Evolutionary conservation across 2,113 vertebrate species (phyloP).

Genomic region (Platanista minor): DNA sequence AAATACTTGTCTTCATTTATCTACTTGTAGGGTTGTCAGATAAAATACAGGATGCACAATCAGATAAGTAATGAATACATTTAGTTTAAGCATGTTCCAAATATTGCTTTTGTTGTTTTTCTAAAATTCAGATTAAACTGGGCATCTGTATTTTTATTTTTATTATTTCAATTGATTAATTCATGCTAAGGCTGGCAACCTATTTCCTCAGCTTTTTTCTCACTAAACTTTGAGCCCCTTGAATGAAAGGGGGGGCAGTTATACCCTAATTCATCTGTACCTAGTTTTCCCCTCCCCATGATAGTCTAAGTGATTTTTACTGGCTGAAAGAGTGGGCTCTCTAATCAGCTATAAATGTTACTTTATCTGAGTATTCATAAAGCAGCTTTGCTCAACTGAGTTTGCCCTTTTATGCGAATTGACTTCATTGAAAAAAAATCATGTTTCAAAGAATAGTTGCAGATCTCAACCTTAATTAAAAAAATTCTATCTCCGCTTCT

Average conservation of each 20-base stretch:
- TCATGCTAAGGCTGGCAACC: not conserved
- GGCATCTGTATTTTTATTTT: not conserved
- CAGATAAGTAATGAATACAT: not conserved
- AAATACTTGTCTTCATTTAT: not conserved
- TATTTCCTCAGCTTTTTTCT: not conserved
- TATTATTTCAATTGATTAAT: not conserved
- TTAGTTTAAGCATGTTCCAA: not conserved
- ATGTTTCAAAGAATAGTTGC: constrained; percentile 21
- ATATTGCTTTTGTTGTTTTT: not conserved
- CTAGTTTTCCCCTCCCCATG: not conserved
- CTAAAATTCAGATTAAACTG: constrained; percentile 24
- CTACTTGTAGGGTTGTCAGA: not conserved
- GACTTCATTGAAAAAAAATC: constrained; percentile 45
- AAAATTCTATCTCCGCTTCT: constrained; percentile 75
- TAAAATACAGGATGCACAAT: not conserved
- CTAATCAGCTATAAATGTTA: not conserved
- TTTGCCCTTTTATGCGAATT: constrained; percentile 67
- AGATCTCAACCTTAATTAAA: constrained; percentile 24
- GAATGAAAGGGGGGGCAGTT: not conserved
- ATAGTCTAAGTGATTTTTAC: not conserved
- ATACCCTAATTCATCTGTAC: not conserved
- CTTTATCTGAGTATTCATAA: constrained; percentile 47
- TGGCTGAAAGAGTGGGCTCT: not conserved
- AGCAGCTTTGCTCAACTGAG: constrained; percentile 18
- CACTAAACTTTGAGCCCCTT: not conserved